phyloP scores from a whole-genome alignment of 2,888 invertebrate genomes.

The Apeira syringaria region DNA sequence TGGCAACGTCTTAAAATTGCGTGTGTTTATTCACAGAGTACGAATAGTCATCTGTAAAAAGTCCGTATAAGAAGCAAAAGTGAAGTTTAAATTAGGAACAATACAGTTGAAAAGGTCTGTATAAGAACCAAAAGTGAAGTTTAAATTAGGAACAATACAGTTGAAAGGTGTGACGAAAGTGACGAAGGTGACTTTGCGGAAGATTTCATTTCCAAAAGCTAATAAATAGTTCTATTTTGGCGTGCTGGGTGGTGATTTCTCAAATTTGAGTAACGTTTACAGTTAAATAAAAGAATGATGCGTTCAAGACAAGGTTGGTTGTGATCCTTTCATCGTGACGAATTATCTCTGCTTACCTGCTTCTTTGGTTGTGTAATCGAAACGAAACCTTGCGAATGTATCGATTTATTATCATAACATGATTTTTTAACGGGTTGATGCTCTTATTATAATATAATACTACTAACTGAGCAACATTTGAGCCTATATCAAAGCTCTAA shows the following conservation, averaged over 20 bases:
- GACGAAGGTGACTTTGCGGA: conserved; percentile 22
- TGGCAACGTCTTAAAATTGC: conserved; percentile 33
- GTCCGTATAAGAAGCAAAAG: conserved; percentile 2
- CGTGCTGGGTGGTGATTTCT: conserved; percentile 15
- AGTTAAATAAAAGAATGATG: conserved; percentile 1
- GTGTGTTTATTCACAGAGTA: conserved; percentile 10
- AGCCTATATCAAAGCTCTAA: too few relatives aligned
- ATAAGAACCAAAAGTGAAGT: conserved; percentile 2
- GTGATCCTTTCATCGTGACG: background rate
- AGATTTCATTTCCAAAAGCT: background rate
- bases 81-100: conserved; percentile 4
- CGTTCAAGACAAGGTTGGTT: background rate
- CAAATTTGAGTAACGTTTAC: conserved; percentile 1
- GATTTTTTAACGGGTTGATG: too few relatives aligned
- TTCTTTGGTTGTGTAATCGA: background rate
- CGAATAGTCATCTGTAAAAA: background rate
- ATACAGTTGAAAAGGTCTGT: conserved; percentile 28
- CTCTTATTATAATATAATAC: too few relatives aligned
- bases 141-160: conserved; percentile 6
- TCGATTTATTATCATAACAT: too few relatives aligned
- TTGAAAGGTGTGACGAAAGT: conserved; percentile 37
- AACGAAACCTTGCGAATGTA: background rate
- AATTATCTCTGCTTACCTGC: background rate
- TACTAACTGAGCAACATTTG: too few relatives aligned
- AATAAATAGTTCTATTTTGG: conserved; percentile 5